Conservation (phyloP, 2,113 vertebrate genomes). For the Empidonax traillii region DNA sequence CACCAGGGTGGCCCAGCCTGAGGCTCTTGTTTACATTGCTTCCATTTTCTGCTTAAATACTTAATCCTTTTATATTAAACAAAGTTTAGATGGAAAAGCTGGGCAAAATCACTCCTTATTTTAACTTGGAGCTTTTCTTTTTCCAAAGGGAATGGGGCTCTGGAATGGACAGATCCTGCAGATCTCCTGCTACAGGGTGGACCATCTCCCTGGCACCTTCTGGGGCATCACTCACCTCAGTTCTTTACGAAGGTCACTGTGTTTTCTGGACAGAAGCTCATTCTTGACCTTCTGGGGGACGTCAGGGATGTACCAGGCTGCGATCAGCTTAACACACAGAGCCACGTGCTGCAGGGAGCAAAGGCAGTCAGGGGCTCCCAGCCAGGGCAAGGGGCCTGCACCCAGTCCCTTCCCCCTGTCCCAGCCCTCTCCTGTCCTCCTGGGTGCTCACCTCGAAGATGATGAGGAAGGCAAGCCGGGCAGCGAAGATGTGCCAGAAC, state of each 20-base stretch:
- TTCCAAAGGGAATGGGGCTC: neutral
- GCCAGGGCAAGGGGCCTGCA: accelerated
- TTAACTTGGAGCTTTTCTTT: neutral
- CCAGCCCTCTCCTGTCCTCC: neutral
- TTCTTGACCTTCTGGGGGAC: constrained; percentile 81
- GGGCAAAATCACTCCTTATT: neutral
- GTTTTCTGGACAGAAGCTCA: constrained; percentile 71
- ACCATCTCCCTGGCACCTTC: neutral
- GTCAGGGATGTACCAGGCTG: constrained; percentile 89
- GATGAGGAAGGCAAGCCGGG: constrained; percentile 89
- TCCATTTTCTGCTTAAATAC: neutral
- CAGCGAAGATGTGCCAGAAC: constrained; percentile 89
- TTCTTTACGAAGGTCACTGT: constrained; percentile 58
- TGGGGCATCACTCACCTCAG: constrained; percentile 64
- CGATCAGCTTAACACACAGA: constrained; percentile 85
- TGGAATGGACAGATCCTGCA: neutral
- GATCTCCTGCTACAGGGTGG: neutral
- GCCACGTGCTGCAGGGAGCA: constrained; percentile 81
- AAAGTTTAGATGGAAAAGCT: neutral
- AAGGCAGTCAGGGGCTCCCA: neutral
- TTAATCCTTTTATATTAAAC: neutral
- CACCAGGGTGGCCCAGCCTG: accelerated
- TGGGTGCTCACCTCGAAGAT: constrained; percentile 81
- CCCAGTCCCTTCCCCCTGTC: neutral
- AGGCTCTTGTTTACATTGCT: neutral